These are phyloP conservation scores for Ligdia adustata DNA, from an alignment of 2,888 invertebrate genomes.

Conservation along the genomic window DNA sequence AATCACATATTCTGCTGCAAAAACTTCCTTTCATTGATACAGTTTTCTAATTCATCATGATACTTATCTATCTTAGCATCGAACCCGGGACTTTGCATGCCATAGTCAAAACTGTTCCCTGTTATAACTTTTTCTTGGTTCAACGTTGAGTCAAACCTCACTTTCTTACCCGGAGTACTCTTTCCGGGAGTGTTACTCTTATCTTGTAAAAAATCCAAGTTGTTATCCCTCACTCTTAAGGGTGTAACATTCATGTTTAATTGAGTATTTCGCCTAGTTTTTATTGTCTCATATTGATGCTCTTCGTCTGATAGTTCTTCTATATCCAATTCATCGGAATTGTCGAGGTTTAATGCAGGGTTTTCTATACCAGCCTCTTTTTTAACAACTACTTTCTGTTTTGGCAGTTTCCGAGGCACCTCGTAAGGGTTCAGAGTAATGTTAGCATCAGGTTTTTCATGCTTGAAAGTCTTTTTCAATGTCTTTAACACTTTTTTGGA, in stretches of 20 bases:
- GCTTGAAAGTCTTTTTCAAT: slow-evolving; percentile 72
- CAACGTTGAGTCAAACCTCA: slow-evolving; percentile 76
- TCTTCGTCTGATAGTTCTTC: slow-evolving; percentile 65
- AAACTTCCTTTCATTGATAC: slow-evolving; percentile 78
- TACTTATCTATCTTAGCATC: slow-evolving; percentile 76
- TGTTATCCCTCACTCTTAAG: slow-evolving; percentile 56
- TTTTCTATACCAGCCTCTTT: slow-evolving; percentile 76
- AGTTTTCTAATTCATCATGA: slow-evolving; percentile 79
- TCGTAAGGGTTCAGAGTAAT: slow-evolving; percentile 72
- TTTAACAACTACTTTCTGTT: slow-evolving; percentile 52
- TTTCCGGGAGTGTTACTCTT: slow-evolving; percentile 65
- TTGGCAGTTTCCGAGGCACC: slow-evolving; percentile 69
- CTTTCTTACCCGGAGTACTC: slow-evolving; percentile 73
- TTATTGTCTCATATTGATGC: slow-evolving; percentile 74
- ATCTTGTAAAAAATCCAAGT: slow-evolving; percentile 57
- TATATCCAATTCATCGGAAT: slow-evolving; percentile 77
- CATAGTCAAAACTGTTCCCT: slow-evolving; percentile 75
- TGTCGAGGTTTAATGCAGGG: slow-evolving; percentile 70
- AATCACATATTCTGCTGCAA: slow-evolving; percentile 74
- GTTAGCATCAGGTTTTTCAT: slow-evolving; percentile 64
- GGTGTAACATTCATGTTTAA: slow-evolving; percentile 76
- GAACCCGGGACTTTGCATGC: slow-evolving; percentile 73
- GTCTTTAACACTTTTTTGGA: slow-evolving; percentile 76
- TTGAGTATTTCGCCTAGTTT: slow-evolving; percentile 70
- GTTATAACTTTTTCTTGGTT: slow-evolving; percentile 78